Conservation (phyloP, 2,888 invertebrate genomes). For the Lampropteryx suffumata region DNA sequence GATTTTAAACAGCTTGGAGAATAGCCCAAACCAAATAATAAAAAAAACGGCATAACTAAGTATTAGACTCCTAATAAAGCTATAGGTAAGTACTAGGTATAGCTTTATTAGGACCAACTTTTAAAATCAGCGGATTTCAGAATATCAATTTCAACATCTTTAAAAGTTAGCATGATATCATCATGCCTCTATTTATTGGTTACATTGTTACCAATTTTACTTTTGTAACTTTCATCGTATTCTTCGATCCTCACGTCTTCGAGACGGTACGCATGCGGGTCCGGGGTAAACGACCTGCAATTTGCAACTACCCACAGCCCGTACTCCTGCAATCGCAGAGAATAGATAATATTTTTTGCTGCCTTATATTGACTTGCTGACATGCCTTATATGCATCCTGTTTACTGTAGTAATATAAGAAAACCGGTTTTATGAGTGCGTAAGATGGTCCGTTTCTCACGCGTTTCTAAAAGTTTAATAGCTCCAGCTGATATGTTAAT, state of each 20-base stretch:
- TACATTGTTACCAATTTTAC: no score
- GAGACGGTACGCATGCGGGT: slow-evolving; percentile 55
- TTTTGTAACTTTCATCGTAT: slow-evolving; percentile 21
- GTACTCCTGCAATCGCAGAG: slow-evolving; percentile 4
- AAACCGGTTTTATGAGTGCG: slow-evolving; percentile 45
- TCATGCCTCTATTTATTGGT: slow-evolving; percentile 19
- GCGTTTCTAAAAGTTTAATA: slow-evolving; percentile 17
- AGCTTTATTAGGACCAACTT: no score
- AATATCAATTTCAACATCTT: slow-evolving; percentile 21
- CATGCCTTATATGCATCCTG: slow-evolving; percentile 10
- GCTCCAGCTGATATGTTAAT: neutral
- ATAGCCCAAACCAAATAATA: no score
- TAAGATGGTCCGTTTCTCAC: slow-evolving; percentile 44
- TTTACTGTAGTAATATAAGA: slow-evolving; percentile 43
- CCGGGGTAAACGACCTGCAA: slow-evolving; percentile 54
- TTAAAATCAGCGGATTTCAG: neutral
- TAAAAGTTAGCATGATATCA: slow-evolving; percentile 19
- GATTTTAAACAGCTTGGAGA: slow-evolving; percentile 18
- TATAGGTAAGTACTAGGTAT: no score
- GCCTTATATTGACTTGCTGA: slow-evolving; percentile 8
- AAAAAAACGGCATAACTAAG: no score
- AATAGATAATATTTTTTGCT: slow-evolving; percentile 5
- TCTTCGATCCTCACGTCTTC: neutral
- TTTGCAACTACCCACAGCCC: slow-evolving; percentile 59
- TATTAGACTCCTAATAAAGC: slow-evolving; percentile 14